Conservation (phyloP, 2,888 invertebrate species). For the Volucella bombylans region DNA sequence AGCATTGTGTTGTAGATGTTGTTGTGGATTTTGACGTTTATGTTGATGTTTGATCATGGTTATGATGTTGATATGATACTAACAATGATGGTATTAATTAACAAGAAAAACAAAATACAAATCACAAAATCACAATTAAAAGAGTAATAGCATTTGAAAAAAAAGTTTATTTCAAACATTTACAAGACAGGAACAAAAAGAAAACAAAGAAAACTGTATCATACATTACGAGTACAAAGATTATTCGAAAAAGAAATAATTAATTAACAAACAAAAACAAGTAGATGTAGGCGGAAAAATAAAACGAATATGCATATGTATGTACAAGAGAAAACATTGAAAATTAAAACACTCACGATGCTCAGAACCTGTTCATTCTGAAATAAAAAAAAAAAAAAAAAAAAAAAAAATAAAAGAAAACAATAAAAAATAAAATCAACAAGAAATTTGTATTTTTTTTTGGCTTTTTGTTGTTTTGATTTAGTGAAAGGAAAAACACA, state of each 20-base stretch:
- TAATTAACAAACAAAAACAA: background rate
- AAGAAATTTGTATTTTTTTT: conserved; percentile 19
- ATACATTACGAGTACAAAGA: background rate
- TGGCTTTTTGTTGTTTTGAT: background rate
- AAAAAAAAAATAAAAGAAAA: conserved; percentile 77
- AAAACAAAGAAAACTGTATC: conserved; percentile 31
- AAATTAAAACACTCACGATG: conserved; percentile 80
- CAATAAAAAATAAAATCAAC: conserved; percentile 74
- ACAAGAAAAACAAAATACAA: conserved; percentile 4
- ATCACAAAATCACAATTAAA: conserved; percentile 30
- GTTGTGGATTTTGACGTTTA: conserved; percentile 11
- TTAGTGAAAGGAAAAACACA: background rate
- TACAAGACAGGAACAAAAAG: conserved; percentile 22
- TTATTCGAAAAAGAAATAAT: conserved; percentile 1
- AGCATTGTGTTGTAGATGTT: conserved; percentile 7
- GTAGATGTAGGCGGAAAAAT: background rate
- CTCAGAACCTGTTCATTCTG: conserved; percentile 82
- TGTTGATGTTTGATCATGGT: conserved; percentile 21
- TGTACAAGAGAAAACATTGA: conserved; percentile 52
- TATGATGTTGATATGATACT: background rate
- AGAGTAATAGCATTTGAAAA: conserved; percentile 7
- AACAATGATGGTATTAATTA: background rate
- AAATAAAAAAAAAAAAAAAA: conserved; percentile 79
- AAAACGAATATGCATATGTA: conserved; percentile 22
- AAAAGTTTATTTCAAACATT: conserved; percentile 32